Conservation (phyloP, 2,797 vertebrate genomes). For the Manis crassicaudata region DNA sequence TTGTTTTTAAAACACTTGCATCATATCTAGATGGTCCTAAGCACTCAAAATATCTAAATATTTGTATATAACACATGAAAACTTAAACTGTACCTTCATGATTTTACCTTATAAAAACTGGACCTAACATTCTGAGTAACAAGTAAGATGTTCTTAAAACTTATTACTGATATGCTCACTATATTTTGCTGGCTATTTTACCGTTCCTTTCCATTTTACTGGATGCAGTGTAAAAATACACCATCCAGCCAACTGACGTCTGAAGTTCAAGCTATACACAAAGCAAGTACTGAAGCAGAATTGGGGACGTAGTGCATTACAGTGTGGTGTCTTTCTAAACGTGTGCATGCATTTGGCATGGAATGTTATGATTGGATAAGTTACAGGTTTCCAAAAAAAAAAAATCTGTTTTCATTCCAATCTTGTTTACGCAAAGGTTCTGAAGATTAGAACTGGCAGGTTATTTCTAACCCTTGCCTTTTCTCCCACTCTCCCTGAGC, state of each 20-base stretch:
- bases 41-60: neutral
- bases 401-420: conserved; percentile 85
- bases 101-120: conserved; percentile 54
- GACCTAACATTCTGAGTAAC: conserved; percentile 61
- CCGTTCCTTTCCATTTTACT: conserved; percentile 58
- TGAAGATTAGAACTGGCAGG: conserved; percentile 84
- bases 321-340: conserved; percentile 86
- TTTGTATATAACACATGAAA: neutral
- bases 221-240: conserved; percentile 76
- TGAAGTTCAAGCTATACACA: conserved; percentile 66
- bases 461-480: conserved; percentile 82
- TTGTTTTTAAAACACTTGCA: conserved; percentile 10
- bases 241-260: conserved; percentile 61
- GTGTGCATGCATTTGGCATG: conserved; percentile 73
- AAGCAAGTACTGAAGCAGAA: conserved; percentile 83
- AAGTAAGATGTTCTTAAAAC: conserved; percentile 39
- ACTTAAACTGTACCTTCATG: conserved; percentile 3
- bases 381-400: conserved; percentile 83
- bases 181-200: conserved; percentile 65
- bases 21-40: neutral
- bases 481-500: conserved; percentile 55
- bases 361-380: conserved; percentile 87
- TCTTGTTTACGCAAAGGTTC: conserved; percentile 85
- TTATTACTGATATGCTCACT: conserved; percentile 41
- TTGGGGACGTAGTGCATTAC: conserved; percentile 62